A percentile compares a stretch with the other conserved stretches of the same genome.
These are phyloP conservation scores for Phylloscopus trochilus DNA, from an alignment of 2,113 vertebrate species.

Conservation along the genomic window DNA sequence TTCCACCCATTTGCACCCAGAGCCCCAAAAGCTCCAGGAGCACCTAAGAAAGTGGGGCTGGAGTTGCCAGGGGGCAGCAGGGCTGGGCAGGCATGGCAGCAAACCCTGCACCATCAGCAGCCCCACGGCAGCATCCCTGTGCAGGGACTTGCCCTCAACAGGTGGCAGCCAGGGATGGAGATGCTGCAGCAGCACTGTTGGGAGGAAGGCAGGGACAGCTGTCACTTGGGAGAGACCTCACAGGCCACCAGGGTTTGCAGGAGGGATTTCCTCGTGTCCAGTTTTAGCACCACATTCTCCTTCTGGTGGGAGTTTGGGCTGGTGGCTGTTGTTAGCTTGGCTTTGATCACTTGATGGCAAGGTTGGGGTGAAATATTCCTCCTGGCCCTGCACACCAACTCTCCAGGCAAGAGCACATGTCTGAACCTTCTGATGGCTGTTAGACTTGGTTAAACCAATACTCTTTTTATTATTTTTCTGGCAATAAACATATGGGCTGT, in stretches of 20 bases:
- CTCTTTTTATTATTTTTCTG: slow-evolving; percentile 23
- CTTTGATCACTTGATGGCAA: background rate
- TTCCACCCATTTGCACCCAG: background rate
- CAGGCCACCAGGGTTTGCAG: background rate
- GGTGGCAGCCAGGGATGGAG: background rate
- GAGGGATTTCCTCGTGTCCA: background rate
- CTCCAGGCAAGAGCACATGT: background rate
- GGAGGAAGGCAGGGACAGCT: background rate
- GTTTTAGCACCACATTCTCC: background rate
- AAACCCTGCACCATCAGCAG: background rate
- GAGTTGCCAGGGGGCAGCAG: background rate
- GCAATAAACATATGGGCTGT: slow-evolving; percentile 46
- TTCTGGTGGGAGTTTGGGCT: background rate
- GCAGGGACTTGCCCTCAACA: background rate
- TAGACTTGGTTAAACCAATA: slow-evolving; percentile 22
- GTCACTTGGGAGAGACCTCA: background rate
- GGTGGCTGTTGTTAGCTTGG: background rate
- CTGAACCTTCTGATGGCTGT: slow-evolving; percentile 1
- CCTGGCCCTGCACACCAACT: accelerated
- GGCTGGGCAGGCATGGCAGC: background rate
- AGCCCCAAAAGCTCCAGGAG: background rate
- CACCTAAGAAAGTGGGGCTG: background rate
- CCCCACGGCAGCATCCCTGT: background rate
- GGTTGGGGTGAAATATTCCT: background rate
- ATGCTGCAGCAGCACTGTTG: background rate